These are phyloP conservation scores for Gandaritis pyraliata DNA, from an alignment of 2,888 invertebrate genomes.

Conservation along the genomic window DNA sequence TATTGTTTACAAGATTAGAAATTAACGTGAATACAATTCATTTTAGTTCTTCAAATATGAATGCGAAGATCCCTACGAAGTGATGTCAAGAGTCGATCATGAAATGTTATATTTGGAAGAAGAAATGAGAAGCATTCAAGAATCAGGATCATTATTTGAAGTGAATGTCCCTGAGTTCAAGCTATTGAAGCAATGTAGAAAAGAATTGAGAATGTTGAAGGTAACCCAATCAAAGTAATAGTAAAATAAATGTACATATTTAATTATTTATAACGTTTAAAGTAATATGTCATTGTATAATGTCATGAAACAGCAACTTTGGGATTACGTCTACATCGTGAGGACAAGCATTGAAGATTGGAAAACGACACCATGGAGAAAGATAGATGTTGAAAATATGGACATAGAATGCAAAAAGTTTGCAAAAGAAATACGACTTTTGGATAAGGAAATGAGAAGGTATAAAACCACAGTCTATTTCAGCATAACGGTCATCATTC, in stretches of 20 bases:
- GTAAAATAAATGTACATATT: neutral
- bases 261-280: neutral
- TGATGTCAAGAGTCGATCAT: conserved; percentile 90
- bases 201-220: conserved; percentile 94
- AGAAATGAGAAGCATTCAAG: conserved; percentile 93
- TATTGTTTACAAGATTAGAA: neutral
- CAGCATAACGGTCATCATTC: neutral
- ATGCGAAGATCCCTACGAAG: conserved; percentile 89
- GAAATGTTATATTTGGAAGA: conserved; percentile 92
- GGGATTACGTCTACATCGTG: conserved; percentile 97
- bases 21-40: neutral
- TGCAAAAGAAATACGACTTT: conserved; percentile 94
- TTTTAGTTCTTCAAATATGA: conserved; percentile 88
- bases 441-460: conserved; percentile 97
- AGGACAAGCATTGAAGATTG: conserved; percentile 96
- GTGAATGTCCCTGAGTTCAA: conserved; percentile 98
- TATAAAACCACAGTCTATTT: conserved; percentile 33
- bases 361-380: conserved; percentile 98
- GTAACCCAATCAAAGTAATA: conserved; percentile 63
- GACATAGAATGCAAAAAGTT: conserved; percentile 99
- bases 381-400: conserved; percentile 99
- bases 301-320: conserved; percentile 88
- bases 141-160: conserved; percentile 97
- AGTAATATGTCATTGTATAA: neutral
- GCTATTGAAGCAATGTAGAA: conserved; percentile 94